Conservation (phyloP, 2,113 vertebrate species). For the Pipra filicauda region DNA sequence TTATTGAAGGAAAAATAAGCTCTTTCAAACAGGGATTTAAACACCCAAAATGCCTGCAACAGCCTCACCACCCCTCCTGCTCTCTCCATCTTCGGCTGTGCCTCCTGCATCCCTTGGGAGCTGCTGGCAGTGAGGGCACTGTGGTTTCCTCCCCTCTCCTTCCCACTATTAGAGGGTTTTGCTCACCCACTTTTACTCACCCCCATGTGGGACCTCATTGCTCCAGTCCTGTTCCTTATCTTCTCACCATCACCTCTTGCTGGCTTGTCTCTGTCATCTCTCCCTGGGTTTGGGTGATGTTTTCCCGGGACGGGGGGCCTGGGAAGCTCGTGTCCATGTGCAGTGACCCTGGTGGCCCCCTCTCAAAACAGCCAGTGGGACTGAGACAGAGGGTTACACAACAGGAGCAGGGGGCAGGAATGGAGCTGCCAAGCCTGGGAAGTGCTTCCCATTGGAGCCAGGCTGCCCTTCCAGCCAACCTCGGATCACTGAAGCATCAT, state of each 20-base stretch:
- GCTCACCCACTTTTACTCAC: neutral
- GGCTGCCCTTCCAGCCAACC: neutral
- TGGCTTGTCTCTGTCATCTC: neutral
- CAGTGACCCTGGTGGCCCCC: accelerated
- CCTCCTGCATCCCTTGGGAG: neutral
- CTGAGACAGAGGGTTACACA: neutral
- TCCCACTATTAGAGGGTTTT: neutral
- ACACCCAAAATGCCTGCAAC: neutral
- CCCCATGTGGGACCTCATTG: neutral
- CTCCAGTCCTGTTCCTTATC: neutral
- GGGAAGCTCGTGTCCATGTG: accelerated
- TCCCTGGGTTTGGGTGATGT: neutral
- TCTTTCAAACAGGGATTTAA: neutral
- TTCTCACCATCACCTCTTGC: neutral
- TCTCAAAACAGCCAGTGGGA: neutral
- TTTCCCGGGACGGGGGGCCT: neutral
- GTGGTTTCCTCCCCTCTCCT: neutral
- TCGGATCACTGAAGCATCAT: neutral
- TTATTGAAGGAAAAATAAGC: neutral
- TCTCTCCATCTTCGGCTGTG: neutral
- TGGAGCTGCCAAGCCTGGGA: neutral
- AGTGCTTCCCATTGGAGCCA: neutral
- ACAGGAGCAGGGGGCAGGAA: neutral
- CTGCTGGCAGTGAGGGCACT: accelerated
- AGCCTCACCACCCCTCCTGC: neutral